Base-by-base conservation (phyloP, 2,113 vertebrate species). In the Spermophilus dauricus region DNA sequence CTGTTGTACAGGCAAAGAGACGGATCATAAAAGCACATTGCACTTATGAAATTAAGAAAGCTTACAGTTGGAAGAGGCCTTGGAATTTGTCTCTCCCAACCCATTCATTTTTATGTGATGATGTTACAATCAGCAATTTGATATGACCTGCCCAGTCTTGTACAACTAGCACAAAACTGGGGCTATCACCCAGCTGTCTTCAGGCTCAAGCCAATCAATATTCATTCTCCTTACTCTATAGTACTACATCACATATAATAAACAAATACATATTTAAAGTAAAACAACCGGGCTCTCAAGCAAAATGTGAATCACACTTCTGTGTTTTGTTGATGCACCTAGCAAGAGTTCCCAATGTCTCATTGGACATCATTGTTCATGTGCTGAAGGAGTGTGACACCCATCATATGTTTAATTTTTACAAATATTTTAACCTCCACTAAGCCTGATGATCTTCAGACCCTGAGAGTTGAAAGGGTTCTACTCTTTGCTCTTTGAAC, bases 261-360 rank as follows among this genome's bases (percentile, higher is more conserved):
- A 30, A 58, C 32, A 88, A 24, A 63, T 34, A 63, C 58, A 69
- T 82, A 9, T 42, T 92, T 86, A 28, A n/a, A 61, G 22, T 51
- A 76, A 84, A 17, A 80, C 14, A 72, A 69, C 53, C 0, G 4
- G 65, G 37, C 24, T 69, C 56, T 39, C 2, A 67, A 61, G 24
- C 18, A 87, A 20, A 37, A 72, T 67, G 42, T 37, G 51, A 92
- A 83, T 83, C 56, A 51, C 37, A 37, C 56, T 72, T 80, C 12
- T 89, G 30, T 80, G 11, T 70, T 75, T 94, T 92, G 26, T 92
- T 87, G 56, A 48, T 69, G 12, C 26, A 91, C n/a, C 16, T 51
- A 37, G 18, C 16, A 70, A 69, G 53, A 7, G 1, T 80, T 83
- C 9, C 42, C 83, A 8, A 67, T 32, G 58, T 78, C 61, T 65